These are phyloP conservation scores for Drosophila merina DNA, from an alignment of 2,888 invertebrate species.

Conservation along the genomic window DNA sequence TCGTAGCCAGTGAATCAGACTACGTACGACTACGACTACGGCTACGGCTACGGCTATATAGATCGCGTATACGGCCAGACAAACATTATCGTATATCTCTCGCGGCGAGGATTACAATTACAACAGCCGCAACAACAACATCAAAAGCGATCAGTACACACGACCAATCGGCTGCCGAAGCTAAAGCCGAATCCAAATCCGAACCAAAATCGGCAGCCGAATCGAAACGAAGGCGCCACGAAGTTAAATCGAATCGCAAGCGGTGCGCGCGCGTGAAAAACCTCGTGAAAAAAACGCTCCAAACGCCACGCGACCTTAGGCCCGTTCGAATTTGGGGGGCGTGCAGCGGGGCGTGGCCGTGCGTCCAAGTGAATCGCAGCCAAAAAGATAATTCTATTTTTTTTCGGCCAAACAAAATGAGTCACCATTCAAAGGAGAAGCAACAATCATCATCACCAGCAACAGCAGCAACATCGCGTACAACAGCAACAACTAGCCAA, in stretches of 20 bases:
- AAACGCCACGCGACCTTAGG: constrained; percentile 74
- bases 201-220: constrained; percentile 45
- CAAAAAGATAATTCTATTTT: constrained; percentile 32
- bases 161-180: constrained; percentile 50
- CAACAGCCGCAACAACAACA: constrained; percentile 48
- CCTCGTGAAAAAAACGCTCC: constrained; percentile 52
- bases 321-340: constrained; percentile 60
- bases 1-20: constrained; percentile 72
- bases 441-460: constrained; percentile 17
- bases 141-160: constrained; percentile 14
- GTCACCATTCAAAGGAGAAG: constrained; percentile 33
- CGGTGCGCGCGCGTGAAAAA: constrained; percentile 65
- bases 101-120: constrained; percentile 78
- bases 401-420: constrained; percentile 40
- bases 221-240: constrained; percentile 45
- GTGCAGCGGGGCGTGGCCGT: constrained; percentile 61
- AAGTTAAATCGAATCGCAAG: constrained; percentile 27
- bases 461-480: constrained; percentile 8
- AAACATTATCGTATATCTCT: constrained; percentile 76
- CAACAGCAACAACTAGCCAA: constrained; percentile 41
- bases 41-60: constrained; percentile 67
- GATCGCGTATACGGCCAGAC: constrained; percentile 77
- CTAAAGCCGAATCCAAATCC: constrained; percentile 43
- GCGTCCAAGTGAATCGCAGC: constrained; percentile 62
- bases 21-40: constrained; percentile 41